These are phyloP conservation scores for Lethenteron camtschaticum DNA, from an alignment of 2,113 vertebrate genomes.

Conservation along the genomic window DNA sequence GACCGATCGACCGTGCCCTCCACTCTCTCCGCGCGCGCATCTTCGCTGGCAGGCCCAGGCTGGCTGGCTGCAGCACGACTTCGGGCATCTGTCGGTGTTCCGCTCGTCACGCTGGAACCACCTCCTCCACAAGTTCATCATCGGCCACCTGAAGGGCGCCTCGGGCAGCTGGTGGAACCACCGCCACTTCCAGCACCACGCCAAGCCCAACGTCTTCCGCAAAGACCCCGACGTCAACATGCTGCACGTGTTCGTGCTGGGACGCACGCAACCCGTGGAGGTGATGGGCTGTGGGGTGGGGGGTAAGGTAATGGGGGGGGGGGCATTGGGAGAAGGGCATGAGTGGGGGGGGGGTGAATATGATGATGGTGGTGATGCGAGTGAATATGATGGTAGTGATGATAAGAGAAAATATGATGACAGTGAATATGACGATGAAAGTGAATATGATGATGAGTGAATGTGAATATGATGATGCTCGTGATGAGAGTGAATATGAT, in stretches of 20 bases:
- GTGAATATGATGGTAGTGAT: no score
- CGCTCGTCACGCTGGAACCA: constrained; percentile 65
- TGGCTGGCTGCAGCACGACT: constrained; percentile 88
- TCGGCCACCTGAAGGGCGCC: constrained; percentile 82
- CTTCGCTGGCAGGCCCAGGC: constrained; percentile 36
- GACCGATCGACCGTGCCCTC: neutral
- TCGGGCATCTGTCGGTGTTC: constrained; percentile 79
- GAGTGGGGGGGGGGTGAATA: no score
- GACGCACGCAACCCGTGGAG: constrained; percentile 54
- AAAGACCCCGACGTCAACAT: constrained; percentile 88
- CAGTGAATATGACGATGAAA: no score
- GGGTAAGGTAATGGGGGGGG: no score
- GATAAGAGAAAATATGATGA: no score
- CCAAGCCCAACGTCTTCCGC: constrained; percentile 64
- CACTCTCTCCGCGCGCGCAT: neutral
- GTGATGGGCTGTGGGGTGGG: constrained; percentile 14
- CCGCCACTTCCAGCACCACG: constrained; percentile 79
- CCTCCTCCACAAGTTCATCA: constrained; percentile 53
- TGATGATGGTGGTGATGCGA: no score
- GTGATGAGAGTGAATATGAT: no score
- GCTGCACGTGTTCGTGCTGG: constrained; percentile 54
- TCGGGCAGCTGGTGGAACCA: constrained; percentile 96
- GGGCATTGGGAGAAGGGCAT: no score
- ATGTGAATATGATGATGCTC: no score
- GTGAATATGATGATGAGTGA: no score